Evolutionary conservation across 2,888 invertebrate genomes (phyloP).

Genomic region (Holacanthella duospinosa): DNA sequence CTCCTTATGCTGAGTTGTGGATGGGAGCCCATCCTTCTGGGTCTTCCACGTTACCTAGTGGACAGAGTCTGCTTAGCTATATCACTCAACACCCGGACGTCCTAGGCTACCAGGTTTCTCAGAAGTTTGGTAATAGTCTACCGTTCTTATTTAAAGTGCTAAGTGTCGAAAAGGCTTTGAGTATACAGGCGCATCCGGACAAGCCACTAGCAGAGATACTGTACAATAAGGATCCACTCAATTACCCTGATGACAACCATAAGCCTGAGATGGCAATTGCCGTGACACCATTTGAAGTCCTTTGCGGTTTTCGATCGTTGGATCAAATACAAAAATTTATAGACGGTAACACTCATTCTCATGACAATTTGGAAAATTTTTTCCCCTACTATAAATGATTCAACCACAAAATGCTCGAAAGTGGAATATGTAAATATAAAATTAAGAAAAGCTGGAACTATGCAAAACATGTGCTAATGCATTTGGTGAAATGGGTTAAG

Average conservation of each 20-base stretch:
- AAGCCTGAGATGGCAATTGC: constrained; percentile 97
- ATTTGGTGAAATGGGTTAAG: no score
- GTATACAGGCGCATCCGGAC: constrained; percentile 92
- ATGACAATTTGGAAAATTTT: no score
- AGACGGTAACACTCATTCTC: no score
- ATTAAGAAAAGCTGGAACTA: no score
- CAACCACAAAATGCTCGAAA: no score
- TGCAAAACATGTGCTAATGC: no score
- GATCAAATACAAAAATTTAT: constrained; percentile 61
- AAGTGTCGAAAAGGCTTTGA: constrained; percentile 81
- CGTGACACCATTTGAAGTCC: constrained; percentile 77
- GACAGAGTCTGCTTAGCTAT: constrained; percentile 49
- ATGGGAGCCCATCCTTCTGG: constrained; percentile 91
- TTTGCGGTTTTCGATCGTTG: constrained; percentile 84
- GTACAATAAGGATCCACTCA: constrained; percentile 60
- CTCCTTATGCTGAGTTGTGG: constrained; percentile 88
- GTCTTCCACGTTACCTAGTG: constrained; percentile 55
- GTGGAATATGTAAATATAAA: no score
- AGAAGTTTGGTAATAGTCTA: constrained; percentile 57
- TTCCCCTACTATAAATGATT: no score
- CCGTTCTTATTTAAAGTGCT: constrained; percentile 92
- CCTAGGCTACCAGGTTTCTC: constrained; percentile 54
- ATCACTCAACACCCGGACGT: constrained; percentile 52
- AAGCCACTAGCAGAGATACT: constrained; percentile 73
- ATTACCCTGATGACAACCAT: constrained; percentile 94